Evolutionary conservation across 30 jellyfish, hydroid and myxozoan genomes (phyloP), one percentile per base, ranked within the genome.

Genomic region (Sanderia malayensis): DNA sequence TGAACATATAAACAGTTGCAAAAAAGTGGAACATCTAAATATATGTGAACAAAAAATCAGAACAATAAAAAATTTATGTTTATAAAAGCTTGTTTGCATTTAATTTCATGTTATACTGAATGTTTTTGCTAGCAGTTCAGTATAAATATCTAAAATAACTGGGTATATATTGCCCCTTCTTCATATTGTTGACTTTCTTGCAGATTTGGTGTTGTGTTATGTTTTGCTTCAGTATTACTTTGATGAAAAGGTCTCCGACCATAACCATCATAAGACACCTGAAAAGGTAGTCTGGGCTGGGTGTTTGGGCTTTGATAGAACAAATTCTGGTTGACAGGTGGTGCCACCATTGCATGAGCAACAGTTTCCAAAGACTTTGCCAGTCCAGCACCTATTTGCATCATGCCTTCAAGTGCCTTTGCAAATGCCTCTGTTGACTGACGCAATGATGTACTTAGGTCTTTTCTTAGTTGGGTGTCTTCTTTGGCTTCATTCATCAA

Each of bases 271-370:
- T 61, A 61, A 21, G 74, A 32, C 46, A 21, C 49, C 47, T 61
- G 74, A n/a, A 23, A 1, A 61, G 53, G 74, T 27, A 30, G 47
- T 25, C 53, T 31, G 58, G 28, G 74, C 47, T 61, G n/a, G 74
- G 30, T 19, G n/a, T 37, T 37, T 46, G 55, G 68, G 68, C 49
- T 74, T 58, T 74, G 68, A 28, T 60, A 57, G 32, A 74, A 60
- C 86, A 60, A 26, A 67, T 79, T 78, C 73, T 78, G 84, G 32
- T 78, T 64, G n/a, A 46, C 85, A 7, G 89, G 81, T 44, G 61
- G 30, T 64, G 37, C 28, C 75, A 27, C 46, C 31, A n/a, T n/a
- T n/a, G n/a, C n/a, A n/a, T n/a, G n/a, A n/a, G n/a, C n/a, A n/a
- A n/a, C n/a, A n/a, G n/a, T n/a, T n/a, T n/a, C n/a, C n/a, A n/a